phyloP scores from a whole-genome alignment of 2,113 vertebrate genomes.

The Clarias batrachus region DNA sequence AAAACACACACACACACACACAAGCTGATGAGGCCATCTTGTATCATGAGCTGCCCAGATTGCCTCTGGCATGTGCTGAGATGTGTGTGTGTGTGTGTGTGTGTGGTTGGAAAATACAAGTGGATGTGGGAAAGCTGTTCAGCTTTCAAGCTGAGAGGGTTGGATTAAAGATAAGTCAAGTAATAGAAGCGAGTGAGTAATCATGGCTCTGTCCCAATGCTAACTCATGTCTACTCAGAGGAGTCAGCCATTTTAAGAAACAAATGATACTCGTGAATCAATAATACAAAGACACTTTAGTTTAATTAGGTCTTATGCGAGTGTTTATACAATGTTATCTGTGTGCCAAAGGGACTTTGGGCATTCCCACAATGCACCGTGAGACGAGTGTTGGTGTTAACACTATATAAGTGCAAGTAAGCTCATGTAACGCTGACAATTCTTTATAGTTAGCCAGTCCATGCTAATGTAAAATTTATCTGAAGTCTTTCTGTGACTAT shows the following conservation, averaged over 20 bases:
- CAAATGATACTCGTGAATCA: background rate
- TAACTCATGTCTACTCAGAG: slow-evolving; percentile 22
- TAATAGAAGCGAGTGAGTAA: slow-evolving; percentile 14
- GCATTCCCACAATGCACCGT: background rate
- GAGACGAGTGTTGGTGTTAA: background rate
- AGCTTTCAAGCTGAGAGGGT: slow-evolving; percentile 28
- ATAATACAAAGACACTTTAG: slow-evolving; percentile 21
- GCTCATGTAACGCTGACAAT: background rate
- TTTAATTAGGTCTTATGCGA: slow-evolving; percentile 7
- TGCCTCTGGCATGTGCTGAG: slow-evolving; percentile 36
- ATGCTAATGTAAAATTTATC: background rate
- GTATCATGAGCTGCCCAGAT: slow-evolving; percentile 29
- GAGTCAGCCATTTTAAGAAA: slow-evolving; percentile 16
- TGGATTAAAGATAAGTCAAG: slow-evolving; percentile 34
- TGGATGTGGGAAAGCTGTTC: slow-evolving; percentile 88
- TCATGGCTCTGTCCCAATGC: slow-evolving; percentile 17
- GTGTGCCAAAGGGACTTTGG: background rate
- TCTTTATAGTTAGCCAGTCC: background rate
- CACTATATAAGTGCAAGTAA: background rate
- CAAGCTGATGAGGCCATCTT: slow-evolving; percentile 35
- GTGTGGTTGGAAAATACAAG: slow-evolving; percentile 70
- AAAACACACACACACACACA: slow-evolving; percentile 10
- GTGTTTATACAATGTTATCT: background rate
- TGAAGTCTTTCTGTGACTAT: background rate
- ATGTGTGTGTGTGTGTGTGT: slow-evolving; percentile 22